A percentile compares a stretch with the other conserved stretches of the same genome.
phyloP scores from a whole-genome alignment of 1,140 invertebrate genomes.

The Anastrepha ludens region DNA sequence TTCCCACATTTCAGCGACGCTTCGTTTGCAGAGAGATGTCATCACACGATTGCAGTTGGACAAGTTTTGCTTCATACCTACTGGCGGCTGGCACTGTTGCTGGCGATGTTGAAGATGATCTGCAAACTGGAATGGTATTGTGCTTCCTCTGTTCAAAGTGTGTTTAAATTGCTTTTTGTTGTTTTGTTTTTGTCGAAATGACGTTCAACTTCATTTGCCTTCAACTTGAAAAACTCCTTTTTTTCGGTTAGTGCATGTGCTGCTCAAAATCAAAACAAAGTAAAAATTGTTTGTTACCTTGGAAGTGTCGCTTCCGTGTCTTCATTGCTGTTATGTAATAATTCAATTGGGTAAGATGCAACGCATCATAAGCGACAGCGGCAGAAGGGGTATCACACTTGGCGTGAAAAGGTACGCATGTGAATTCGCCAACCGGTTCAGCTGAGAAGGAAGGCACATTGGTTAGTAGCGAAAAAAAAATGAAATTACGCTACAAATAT shows the following conservation, averaged over 20 bases:
- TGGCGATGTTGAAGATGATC: background rate
- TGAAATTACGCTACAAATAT: background rate
- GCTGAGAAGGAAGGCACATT: background rate
- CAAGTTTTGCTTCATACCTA: background rate
- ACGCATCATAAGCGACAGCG: background rate
- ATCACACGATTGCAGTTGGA: background rate
- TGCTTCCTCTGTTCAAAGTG: background rate
- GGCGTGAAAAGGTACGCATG: background rate
- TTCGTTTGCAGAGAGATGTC: background rate
- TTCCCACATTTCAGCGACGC: background rate
- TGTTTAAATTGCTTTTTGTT: background rate
- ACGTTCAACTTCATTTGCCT: slow-evolving; percentile 2
- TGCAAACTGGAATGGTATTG: slow-evolving; percentile 2
- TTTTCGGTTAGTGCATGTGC: background rate
- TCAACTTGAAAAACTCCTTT: background rate
- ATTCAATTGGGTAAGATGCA: background rate
- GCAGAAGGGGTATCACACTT: background rate
- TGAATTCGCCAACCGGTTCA: background rate
- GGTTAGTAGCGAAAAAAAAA: background rate
- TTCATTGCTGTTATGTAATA: background rate
- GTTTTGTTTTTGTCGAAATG: background rate
- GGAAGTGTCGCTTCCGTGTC: background rate
- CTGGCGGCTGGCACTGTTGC: background rate
- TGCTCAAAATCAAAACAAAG: background rate
- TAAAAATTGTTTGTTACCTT: background rate